A percentile compares a stretch with the other conserved stretches of the same genome.
These are phyloP conservation scores for Aethes cnicana DNA, from an alignment of 2,888 invertebrate genomes.

Conservation along the genomic window DNA sequence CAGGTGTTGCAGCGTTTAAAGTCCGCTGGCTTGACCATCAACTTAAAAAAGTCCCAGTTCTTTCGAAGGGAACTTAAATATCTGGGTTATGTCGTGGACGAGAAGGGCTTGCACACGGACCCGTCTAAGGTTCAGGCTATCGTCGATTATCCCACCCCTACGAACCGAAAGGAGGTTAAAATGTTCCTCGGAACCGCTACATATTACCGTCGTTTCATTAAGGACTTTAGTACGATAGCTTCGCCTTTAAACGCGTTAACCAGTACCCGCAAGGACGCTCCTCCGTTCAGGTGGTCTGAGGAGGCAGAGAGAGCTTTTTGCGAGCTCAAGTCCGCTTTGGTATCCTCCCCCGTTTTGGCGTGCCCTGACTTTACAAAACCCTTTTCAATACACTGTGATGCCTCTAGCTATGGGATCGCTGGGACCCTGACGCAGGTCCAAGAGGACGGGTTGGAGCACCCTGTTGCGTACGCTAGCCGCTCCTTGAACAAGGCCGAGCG, in stretches of 20 bases:
- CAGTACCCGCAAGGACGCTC: not conserved
- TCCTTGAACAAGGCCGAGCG: not conserved
- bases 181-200: slow-evolving; percentile 26
- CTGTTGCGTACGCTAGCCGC: not conserved
- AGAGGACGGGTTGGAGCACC: slow-evolving; percentile 1
- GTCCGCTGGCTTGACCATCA: slow-evolving; percentile 33
- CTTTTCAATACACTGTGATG: not conserved
- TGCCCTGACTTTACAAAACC: not conserved
- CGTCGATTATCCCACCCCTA: slow-evolving; percentile 17
- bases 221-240: slow-evolving; percentile 24
- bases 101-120: slow-evolving; percentile 19
- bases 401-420: not conserved
- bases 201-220: slow-evolving; percentile 29
- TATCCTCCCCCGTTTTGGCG: not conserved
- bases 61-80: slow-evolving; percentile 16
- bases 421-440: not conserved
- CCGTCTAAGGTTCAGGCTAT: slow-evolving; percentile 19
- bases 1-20: slow-evolving; percentile 24
- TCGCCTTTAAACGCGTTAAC: slow-evolving; percentile 11
- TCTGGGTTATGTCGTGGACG: slow-evolving; percentile 27
- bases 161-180: slow-evolving; percentile 19
- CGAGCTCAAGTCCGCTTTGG: not conserved
- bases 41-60: slow-evolving; percentile 15
- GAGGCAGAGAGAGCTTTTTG: slow-evolving; percentile 16
- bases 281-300: slow-evolving; percentile 16